These are phyloP conservation scores for Chaitophorus viminalis DNA, from an alignment of 2,888 invertebrate genomes.

Conservation along the genomic window DNA sequence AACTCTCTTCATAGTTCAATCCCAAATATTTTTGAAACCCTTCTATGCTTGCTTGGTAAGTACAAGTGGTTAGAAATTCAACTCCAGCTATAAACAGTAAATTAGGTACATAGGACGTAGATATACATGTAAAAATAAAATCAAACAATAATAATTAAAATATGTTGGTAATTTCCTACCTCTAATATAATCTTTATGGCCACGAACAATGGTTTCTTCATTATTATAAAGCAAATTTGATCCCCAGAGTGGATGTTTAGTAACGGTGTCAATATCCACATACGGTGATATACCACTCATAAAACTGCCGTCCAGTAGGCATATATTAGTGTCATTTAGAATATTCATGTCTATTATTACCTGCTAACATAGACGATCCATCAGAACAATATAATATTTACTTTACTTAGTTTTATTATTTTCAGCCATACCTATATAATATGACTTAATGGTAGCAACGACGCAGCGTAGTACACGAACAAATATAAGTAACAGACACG, in stretches of 20 bases:
- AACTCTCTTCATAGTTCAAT: conserved; percentile 75
- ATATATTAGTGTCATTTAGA: conserved; percentile 63
- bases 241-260: conserved; percentile 91
- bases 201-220: conserved; percentile 80
- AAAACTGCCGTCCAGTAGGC: conserved; percentile 79
- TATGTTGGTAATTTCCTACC: conserved; percentile 69
- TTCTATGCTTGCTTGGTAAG: conserved; percentile 86
- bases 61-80: conserved; percentile 86
- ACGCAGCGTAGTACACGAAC: too few species aligned
- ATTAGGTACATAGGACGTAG: too few species aligned
- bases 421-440: too few species aligned
- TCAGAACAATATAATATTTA: too few species aligned
- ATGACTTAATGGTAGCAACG: too few species aligned
- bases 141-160: conserved; percentile 37
- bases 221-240: conserved; percentile 82
- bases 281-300: conserved; percentile 82
- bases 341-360: background rate
- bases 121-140: background rate
- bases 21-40: conserved; percentile 81
- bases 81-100: conserved; percentile 76
- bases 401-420: too few species aligned
- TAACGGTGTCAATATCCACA: conserved; percentile 80
- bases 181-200: conserved; percentile 84
- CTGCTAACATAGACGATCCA: too few species aligned
- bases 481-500: too few species aligned